Evolutionary conservation across 2,888 invertebrate genomes (phyloP).

Genomic region (Drosophila macrothrix): DNA sequence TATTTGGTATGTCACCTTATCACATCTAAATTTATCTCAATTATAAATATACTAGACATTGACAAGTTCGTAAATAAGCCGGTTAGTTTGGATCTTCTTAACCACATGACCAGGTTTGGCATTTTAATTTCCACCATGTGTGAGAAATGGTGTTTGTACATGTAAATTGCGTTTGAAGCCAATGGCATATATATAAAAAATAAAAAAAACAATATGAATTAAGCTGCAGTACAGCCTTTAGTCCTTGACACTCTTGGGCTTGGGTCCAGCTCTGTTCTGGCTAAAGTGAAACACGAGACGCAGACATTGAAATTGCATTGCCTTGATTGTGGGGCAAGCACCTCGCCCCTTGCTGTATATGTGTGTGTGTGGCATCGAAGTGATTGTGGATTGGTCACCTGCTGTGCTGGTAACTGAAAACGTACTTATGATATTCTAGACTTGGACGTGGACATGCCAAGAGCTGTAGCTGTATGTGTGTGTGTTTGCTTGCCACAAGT

Average conservation of each 20-base stretch:
- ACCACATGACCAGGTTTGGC: conserved; percentile 19
- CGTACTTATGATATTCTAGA: conserved; percentile 70
- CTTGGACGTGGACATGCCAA: conserved; percentile 19
- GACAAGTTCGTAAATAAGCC: conserved; percentile 1
- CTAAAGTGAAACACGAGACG: conserved; percentile 66
- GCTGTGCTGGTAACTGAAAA: conserved; percentile 79
- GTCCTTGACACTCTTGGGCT: conserved; percentile 12
- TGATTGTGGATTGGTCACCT: conserved; percentile 52
- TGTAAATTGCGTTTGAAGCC: conserved; percentile 15
- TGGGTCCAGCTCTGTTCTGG: conserved; percentile 25
- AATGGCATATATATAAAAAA: neutral
- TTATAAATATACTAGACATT: neutral
- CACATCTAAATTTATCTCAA: neutral
- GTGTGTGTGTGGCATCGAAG: neutral
- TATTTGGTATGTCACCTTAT: neutral
- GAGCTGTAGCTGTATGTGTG: conserved; percentile 5
- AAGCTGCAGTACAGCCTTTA: conserved; percentile 14
- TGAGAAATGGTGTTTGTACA: conserved; percentile 26
- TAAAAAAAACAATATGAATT: conserved; percentile 1
- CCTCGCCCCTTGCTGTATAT: conserved; percentile 37
- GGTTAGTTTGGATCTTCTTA: neutral
- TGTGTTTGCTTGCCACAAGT: conserved; percentile 28
- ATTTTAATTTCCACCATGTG: conserved; percentile 41
- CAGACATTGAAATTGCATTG: conserved; percentile 81
- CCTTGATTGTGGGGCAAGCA: conserved; percentile 70